Evolutionary conservation across 2,888 invertebrate genomes (phyloP).

Genomic region (Stenoptilia bipunctidactyla): DNA sequence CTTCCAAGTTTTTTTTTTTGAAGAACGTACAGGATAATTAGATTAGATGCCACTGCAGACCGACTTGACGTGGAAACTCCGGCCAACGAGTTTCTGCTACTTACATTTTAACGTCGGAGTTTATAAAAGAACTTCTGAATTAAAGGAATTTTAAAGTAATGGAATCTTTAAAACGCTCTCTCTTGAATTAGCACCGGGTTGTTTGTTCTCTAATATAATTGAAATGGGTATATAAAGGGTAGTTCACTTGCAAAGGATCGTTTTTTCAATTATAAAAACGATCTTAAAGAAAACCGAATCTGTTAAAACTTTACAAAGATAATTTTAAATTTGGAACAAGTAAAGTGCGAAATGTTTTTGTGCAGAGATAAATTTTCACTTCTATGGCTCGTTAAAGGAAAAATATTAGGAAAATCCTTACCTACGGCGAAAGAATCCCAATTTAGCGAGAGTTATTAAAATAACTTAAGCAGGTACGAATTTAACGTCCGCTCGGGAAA

Average conservation of each 20-base stretch:
- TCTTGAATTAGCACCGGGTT: not conserved
- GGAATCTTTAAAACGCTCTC: conserved; percentile 1
- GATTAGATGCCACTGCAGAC: conserved; percentile 41
- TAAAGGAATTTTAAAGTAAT: not conserved
- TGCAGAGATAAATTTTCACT: not conserved
- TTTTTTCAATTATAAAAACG: not conserved
- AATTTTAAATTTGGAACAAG: too few relatives aligned
- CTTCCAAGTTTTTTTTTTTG: conserved; percentile 32
- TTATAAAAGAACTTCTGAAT: conserved; percentile 15
- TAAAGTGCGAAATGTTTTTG: too few relatives aligned
- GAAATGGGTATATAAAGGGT: not conserved
- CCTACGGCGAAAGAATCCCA: conserved; percentile 14
- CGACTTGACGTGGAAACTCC: conserved; percentile 21
- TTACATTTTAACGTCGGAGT: conserved; percentile 9
- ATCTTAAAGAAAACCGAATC: not conserved
- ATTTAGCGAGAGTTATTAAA: conserved; percentile 14
- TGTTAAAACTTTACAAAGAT: not conserved
- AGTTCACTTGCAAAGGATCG: not conserved
- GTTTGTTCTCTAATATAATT: not conserved
- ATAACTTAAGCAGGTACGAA: conserved; percentile 18
- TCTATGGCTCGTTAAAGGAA: not conserved
- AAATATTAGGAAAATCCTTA: conserved; percentile 11
- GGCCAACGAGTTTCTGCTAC: conserved; percentile 5
- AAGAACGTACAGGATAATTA: conserved; percentile 50
- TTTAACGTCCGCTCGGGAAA: conserved; percentile 33